Base-by-base conservation (phyloP, 2,797 vertebrate genomes). In the Helicolenus hilgendorfi region DNA sequence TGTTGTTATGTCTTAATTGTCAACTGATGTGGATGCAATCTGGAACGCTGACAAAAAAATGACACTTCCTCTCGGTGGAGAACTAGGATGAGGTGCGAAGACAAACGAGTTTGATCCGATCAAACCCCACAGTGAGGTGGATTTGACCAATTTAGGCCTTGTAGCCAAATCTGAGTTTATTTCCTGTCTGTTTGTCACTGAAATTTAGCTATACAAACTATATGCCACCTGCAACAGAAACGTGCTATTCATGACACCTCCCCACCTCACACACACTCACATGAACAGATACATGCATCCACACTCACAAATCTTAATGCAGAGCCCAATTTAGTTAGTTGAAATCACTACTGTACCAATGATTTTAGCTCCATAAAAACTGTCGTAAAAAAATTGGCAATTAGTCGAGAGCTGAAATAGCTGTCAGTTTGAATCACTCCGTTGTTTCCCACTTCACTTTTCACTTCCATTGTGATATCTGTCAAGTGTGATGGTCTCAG, bases 1-100 rank as follows among this genome's bases (percentile, higher is more conserved):
- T 95, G 94, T 92, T 95, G 95, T 97, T 97, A 96, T 94, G 93
- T 96, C 95, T 97, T 98, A 97, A 97, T 97, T 97, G 96, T 97
- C 97, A 97, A 96, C 95, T 97, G 95, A 97, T 97, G 95, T 94
- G 92, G 93, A 77, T 90, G 92, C 96, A 97, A 96, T 95, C 96
- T 97, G 96, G 94, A 96, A 94, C 35, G 53, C 90, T 94, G 93
- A 96, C 94, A 94, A 89, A 89, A 49, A 92, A 87, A 79, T 72
- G 87, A 89, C 75, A 14, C 79, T 87, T 94, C 72, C 86, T 86
- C 77, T 22, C 53, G 0, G 80, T 31, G 79, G 81, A 85, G 83
- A 8, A 60, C 58, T 8, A 22, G 75, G 70, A 81, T 64, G 76
- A 83, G 78, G 68, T 59, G 69, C n/a, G 20, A 84, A 85, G 78